These are phyloP conservation scores for Spea multiplicata DNA, from an alignment of 2,113 vertebrate genomes.

Conservation along the genomic window DNA sequence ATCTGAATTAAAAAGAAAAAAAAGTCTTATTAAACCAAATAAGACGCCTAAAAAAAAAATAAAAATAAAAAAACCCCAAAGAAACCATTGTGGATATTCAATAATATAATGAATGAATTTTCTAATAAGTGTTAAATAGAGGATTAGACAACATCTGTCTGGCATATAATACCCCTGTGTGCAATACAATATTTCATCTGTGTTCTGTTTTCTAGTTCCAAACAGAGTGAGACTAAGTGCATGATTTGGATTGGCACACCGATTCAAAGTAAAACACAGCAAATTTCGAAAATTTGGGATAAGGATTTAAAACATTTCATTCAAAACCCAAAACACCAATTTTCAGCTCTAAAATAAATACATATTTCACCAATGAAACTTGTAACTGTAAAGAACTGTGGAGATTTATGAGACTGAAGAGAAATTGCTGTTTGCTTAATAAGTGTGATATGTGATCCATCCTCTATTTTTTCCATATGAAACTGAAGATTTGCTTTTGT, in stretches of 20 bases:
- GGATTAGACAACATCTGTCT: slow-evolving; percentile 17
- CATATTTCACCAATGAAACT: slow-evolving; percentile 13
- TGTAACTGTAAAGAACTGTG: slow-evolving; percentile 13
- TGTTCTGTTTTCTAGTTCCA: not conserved
- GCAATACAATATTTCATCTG: slow-evolving; percentile 5
- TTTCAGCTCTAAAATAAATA: slow-evolving; percentile 12
- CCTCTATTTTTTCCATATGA: not conserved
- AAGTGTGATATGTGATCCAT: slow-evolving; percentile 2
- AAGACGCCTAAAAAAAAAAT: not conserved
- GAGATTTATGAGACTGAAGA: slow-evolving; percentile 35
- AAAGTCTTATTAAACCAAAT: slow-evolving; percentile 3
- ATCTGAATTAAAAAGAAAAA: slow-evolving; percentile 7
- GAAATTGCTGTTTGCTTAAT: slow-evolving; percentile 44
- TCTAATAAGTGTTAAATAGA: slow-evolving; percentile 23
- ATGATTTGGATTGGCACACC: slow-evolving; percentile 28
- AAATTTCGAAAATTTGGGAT: slow-evolving; percentile 9
- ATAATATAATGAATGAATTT: not conserved
- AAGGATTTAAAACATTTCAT: not conserved
- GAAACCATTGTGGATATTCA: not conserved
- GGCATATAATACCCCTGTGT: not conserved
- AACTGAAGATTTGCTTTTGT: not conserved
- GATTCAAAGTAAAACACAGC: slow-evolving; percentile 17
- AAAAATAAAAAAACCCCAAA: not conserved
- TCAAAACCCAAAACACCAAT: slow-evolving; percentile 3
- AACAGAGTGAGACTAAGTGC: slow-evolving; percentile 4